Percentiles rank a stretch among this genome's conserved stretches.
Evolutionary conservation across 2,888 invertebrate species (phyloP).

Genomic region (Spodoptera exigua): DNA sequence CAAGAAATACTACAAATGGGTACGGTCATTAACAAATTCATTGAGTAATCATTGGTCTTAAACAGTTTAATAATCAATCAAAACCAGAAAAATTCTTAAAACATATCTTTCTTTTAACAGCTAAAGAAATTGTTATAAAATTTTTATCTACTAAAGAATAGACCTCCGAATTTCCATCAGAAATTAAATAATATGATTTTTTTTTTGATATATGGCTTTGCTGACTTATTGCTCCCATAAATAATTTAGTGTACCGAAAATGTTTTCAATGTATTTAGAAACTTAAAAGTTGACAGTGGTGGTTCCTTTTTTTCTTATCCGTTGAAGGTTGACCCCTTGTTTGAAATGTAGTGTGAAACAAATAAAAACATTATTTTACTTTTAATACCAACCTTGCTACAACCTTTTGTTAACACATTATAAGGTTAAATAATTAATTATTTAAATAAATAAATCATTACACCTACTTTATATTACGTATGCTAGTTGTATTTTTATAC

Average conservation of each 20-base stretch:
- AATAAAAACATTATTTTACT: too few relatives aligned
- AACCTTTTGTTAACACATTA: too few relatives aligned
- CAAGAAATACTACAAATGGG: conserved; percentile 47
- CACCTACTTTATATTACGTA: too few relatives aligned
- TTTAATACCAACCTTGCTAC: too few relatives aligned
- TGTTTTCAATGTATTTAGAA: conserved; percentile 31
- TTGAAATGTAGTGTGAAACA: background rate
- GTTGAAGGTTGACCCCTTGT: conserved; percentile 6
- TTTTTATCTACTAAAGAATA: too few relatives aligned
- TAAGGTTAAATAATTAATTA: too few relatives aligned
- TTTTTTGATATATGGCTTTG: conserved; percentile 4
- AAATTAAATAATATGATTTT: conserved; percentile 6
- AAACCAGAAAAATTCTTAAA: conserved; percentile 41
- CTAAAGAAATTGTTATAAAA: too few relatives aligned
- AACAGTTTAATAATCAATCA: conserved; percentile 44
- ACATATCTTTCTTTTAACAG: conserved; percentile 20
- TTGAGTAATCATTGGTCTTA: conserved; percentile 55
- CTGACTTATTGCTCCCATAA: conserved; percentile 28
- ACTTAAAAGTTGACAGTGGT: conserved; percentile 19
- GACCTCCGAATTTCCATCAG: background rate
- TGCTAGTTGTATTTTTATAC: too few relatives aligned
- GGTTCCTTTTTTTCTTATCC: conserved; percentile 19
- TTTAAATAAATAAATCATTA: too few relatives aligned
- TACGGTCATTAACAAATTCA: conserved; percentile 53
- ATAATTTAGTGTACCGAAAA: conserved; percentile 18